A percentile compares a stretch with the other conserved stretches of the same genome.
These are phyloP conservation scores for Scaptomyza pallida DNA, from an alignment of 1,140 invertebrate genomes.

Conservation along the genomic window DNA sequence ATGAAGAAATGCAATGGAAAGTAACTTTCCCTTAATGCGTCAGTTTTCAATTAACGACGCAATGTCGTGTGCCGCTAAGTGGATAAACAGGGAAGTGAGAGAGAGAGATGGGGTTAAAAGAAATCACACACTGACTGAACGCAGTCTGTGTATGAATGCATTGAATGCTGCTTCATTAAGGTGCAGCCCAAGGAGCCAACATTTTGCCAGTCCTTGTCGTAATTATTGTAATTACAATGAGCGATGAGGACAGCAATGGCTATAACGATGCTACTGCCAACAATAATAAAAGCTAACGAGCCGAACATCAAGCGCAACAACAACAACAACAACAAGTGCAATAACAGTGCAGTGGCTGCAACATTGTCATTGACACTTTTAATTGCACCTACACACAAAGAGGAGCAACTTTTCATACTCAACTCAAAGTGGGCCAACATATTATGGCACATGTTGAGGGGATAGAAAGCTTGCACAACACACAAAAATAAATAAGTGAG, in stretches of 20 bases:
- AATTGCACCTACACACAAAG: constrained; percentile 59
- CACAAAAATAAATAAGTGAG: constrained; percentile 29
- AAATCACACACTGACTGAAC: background rate
- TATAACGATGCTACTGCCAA: constrained; percentile 49
- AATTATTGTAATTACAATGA: constrained; percentile 81
- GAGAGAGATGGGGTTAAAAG: background rate
- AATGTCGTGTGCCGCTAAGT: constrained; percentile 61
- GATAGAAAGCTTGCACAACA: constrained; percentile 13
- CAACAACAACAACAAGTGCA: constrained; percentile 35
- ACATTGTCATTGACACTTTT: constrained; percentile 70
- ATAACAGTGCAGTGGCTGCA: constrained; percentile 21
- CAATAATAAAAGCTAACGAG: constrained; percentile 75
- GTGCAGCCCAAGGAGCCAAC: constrained; percentile 55
- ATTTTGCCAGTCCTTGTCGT: constrained; percentile 57
- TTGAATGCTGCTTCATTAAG: constrained; percentile 76
- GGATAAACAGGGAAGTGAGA: constrained; percentile 58
- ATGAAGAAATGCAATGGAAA: background rate
- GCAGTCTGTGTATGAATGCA: constrained; percentile 35
- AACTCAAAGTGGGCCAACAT: constrained; percentile 64
- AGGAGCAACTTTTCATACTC: constrained; percentile 24
- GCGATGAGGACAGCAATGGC: constrained; percentile 62
- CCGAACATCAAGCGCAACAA: constrained; percentile 41
- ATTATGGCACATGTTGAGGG: constrained; percentile 60
- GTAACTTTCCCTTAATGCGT: constrained; percentile 61
- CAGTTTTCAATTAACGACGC: constrained; percentile 79